These are phyloP conservation scores for Poecile montanus DNA, from an alignment of 2,797 vertebrate genomes.

Conservation along the genomic window DNA sequence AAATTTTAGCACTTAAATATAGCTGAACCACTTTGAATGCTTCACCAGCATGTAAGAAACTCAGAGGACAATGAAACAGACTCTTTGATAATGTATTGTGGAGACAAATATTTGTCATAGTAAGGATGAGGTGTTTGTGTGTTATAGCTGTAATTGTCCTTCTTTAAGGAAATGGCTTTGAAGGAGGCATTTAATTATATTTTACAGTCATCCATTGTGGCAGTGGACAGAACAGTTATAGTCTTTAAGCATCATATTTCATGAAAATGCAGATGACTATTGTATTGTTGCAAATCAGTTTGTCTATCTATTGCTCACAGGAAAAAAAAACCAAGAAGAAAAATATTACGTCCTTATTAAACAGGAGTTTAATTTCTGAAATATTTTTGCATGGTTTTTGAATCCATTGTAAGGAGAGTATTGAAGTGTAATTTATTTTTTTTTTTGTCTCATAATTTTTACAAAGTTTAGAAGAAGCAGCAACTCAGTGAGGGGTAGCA, in stretches of 20 bases:
- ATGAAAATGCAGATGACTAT: not conserved
- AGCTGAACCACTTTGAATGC: not conserved
- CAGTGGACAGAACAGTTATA: not conserved
- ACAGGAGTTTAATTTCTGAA: not conserved
- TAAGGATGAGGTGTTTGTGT: not conserved
- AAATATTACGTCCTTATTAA: not conserved
- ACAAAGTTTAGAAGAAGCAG: not conserved
- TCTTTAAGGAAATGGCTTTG: not conserved
- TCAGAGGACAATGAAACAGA: not conserved
- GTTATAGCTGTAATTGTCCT: not conserved
- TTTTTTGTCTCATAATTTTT: not conserved
- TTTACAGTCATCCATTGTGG: not conserved
- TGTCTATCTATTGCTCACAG: not conserved
- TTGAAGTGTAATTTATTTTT: not conserved
- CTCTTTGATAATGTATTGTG: not conserved
- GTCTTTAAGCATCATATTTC: not conserved
- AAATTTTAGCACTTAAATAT: not conserved
- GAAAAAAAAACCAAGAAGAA: not conserved
- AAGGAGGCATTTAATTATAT: not conserved
- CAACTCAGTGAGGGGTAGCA: not conserved
- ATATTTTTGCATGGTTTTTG: rapidly evolving
- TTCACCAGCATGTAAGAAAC: not conserved
- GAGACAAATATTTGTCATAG: not conserved
- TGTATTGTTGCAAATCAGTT: not conserved
- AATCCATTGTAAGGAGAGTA: not conserved